Base-by-base conservation (phyloP, 2,113 vertebrate genomes). In the Isichthys henryi region DNA sequence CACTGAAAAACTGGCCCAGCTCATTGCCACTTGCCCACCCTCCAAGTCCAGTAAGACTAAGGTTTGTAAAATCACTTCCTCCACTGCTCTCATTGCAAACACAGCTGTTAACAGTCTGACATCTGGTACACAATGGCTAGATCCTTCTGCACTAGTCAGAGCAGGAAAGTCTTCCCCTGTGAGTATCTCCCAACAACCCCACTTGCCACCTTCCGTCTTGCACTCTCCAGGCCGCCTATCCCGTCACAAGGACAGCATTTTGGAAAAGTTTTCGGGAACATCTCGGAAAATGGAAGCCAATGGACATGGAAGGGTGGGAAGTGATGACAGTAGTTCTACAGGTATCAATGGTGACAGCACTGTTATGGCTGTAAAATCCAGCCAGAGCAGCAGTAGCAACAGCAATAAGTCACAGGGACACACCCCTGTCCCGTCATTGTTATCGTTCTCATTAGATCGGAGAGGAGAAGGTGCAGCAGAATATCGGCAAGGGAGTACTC, bases 1-100 rank as follows among this genome's bases (percentile, higher is more conserved):
- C 66, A 96, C 96, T 10, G 96, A 97, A 82, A 97, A 97, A 90
- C 91, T 97, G 92, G 96, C 96, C 83, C 96, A 96, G 9, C 96
- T 97, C 19, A 96, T 97, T 90, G 96, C 95, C 89, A 96, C 95
- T 89, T 96, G 95, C 93, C 96, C 96, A 91, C 95, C 96, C 86
- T 93, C 96, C 77, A 95, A 96, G 94, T 96, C 97, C 92, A 96
- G 96, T 91, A 98, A 97, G 96, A 94, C 93, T 89, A 98, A 97
- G 95, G 94, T 92, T 90, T 92, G 92, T 90, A 95, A 95, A 92
- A 91, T 92, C 23, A 91, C 86, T 88, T 82, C 62, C 70, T 91
- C 91, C 83, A 91, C 92, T 66, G 88, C 93, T 46, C 39, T 90
- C 92, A 92, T 80, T 35, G 48, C 39, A 49, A 88, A 94, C 50